Evolutionary conservation across 2,888 invertebrate genomes (phyloP), one percentile per base, ranked within the genome.

Genomic region (Thymelicus acteon): DNA sequence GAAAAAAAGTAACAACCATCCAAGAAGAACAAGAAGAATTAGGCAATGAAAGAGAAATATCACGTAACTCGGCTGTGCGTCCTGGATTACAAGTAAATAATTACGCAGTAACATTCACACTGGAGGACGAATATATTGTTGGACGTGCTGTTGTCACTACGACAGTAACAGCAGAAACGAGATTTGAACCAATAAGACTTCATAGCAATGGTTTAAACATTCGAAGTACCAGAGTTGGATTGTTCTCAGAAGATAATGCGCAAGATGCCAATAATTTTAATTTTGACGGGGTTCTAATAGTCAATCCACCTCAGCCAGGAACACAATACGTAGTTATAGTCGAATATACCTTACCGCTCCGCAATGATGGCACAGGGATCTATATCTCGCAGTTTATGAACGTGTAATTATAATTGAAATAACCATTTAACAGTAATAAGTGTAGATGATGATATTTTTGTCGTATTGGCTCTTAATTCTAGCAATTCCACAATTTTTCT

Each of bases 81-180:
- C 85, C 85, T 2, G 89, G 85, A 0, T 87, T 88, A 76, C 69
- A 44, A 60, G 77, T 85, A 7, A 72, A 69, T 6, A 74, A 74
- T 15, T 89, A 90, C 65, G 76, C 75, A 0, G 49, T 91, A 6
- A 76, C 82, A 74, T 69, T 90, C n/a, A 85, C 83, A 47, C 60
- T 79, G 3, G 72, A 82, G 62, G 86, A 78, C 0, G 71, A 82
- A 10, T 67, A 58, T 5, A 88, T 90, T 71, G 75, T 15, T 1
- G 91, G 90, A 1, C 82, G 83, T 63, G 82, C 79, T 24, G 74
- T 86, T 0, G 75, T 90, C n/a, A 75, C 77, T 71, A 75, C 89
- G 0, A 60, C 69, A 3, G 40, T 89, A 3, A 75, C 76, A 0
- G 39, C 72, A 10, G 77, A 49, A 0, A 82, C 85, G 0, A 82